Evolutionary conservation across 2,113 vertebrate species (phyloP).

Genomic region (Peromyscus californicus): DNA sequence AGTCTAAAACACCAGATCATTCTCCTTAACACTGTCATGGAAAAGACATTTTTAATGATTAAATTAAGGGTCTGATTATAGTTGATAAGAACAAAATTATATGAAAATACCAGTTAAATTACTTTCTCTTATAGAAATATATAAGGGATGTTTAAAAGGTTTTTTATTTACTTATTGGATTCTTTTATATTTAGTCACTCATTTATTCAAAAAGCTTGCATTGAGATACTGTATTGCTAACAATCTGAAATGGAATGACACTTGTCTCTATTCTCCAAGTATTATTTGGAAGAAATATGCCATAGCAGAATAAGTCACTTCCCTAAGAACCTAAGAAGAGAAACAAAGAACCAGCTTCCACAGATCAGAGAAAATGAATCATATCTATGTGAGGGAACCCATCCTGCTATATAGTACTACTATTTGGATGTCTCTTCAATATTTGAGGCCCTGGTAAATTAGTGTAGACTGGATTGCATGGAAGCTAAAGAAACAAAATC

Average conservation of each 20-base stretch:
- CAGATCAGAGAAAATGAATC: background rate
- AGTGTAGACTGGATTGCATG: background rate
- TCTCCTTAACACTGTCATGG: background rate
- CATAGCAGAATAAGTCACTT: background rate
- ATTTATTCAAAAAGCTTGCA: background rate
- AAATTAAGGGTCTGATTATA: background rate
- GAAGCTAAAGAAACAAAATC: background rate
- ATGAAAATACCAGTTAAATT: background rate
- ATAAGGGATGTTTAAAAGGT: background rate
- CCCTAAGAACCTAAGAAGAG: background rate
- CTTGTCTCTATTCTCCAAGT: background rate
- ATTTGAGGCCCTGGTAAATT: fast-evolving
- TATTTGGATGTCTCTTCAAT: background rate
- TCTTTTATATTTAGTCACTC: background rate
- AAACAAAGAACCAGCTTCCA: background rate
- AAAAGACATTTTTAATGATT: background rate
- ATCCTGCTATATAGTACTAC: background rate
- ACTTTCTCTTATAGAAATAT: background rate
- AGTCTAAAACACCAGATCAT: background rate
- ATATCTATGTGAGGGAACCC: no score
- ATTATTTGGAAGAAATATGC: background rate
- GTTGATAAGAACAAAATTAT: slow-evolving; percentile 4
- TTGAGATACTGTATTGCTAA: background rate
- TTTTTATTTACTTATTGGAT: background rate
- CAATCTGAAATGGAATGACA: background rate